Evolutionary conservation across 2,797 vertebrate genomes (phyloP).

Genomic region (Labeo calbasu): DNA sequence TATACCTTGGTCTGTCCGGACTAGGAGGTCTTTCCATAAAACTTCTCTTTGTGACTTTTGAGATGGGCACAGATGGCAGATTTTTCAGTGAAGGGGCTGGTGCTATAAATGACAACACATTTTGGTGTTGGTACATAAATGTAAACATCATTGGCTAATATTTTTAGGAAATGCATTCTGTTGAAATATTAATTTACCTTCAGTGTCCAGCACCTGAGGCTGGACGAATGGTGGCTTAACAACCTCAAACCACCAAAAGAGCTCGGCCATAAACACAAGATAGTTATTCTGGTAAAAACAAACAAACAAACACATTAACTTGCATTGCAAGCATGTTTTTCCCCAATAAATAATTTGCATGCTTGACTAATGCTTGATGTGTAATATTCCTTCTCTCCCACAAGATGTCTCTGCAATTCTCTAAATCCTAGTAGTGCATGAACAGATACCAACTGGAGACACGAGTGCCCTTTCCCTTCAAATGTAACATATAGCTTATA

Average conservation of each 20-base stretch:
- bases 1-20: constrained; percentile 86
- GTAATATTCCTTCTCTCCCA: constrained; percentile 63
- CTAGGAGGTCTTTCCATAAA: constrained; percentile 82
- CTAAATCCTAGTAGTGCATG: not conserved
- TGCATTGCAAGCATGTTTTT: not conserved
- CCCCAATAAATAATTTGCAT: not conserved
- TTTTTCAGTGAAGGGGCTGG: constrained; percentile 76
- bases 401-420: constrained; percentile 70
- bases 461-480: not conserved
- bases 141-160: not conserved
- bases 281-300: constrained; percentile 88
- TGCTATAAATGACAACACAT: constrained; percentile 71
- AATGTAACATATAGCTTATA: not conserved
- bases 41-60: constrained; percentile 86
- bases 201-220: constrained; percentile 80
- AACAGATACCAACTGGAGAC: not conserved
- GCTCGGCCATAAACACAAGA: constrained; percentile 97
- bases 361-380: constrained; percentile 14
- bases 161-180: not conserved
- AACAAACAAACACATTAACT: constrained; percentile 7
- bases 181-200: constrained; percentile 60
- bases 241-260: constrained; percentile 98
- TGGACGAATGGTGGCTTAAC: constrained; percentile 95
- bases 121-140: constrained; percentile 8
- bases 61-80: constrained; percentile 77